phyloP scores from a whole-genome alignment of 2,113 vertebrate genomes.

The Gasterosteus aculeatus region DNA sequence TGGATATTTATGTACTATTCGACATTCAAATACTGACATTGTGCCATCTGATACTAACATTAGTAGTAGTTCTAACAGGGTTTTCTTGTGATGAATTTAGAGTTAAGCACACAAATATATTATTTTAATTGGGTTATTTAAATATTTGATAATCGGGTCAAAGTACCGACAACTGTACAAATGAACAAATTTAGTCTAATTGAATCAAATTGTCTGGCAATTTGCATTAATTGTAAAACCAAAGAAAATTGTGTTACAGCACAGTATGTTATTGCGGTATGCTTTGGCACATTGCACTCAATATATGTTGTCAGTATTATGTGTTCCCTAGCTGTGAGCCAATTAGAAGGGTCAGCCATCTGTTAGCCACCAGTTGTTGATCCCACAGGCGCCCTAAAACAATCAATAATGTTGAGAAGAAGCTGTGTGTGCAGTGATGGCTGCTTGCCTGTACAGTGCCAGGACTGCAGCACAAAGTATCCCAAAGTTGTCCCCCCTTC shows the following conservation, averaged over 20 bases:
- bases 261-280: background rate
- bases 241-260: background rate
- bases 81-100: background rate
- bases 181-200: background rate
- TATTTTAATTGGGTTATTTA: background rate
- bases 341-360: background rate
- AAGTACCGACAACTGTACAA: background rate
- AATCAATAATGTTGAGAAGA: slow-evolving; percentile 7
- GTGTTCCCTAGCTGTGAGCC: slow-evolving; percentile 8
- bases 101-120: background rate
- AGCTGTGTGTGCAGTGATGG: background rate
- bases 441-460: background rate
- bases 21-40: background rate
- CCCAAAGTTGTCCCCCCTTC: slow-evolving; percentile 14
- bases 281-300: background rate
- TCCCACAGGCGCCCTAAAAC: background rate
- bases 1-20: background rate
- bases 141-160: background rate
- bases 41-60: background rate
- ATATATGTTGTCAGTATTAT: background rate
- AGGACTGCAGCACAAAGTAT: slow-evolving; percentile 13
- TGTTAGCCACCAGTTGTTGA: background rate
- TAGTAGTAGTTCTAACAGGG: background rate
- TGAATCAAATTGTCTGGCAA: background rate
- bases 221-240: background rate